Conservation (phyloP, 2,797 vertebrate species). For the Syngnathus acus region DNA sequence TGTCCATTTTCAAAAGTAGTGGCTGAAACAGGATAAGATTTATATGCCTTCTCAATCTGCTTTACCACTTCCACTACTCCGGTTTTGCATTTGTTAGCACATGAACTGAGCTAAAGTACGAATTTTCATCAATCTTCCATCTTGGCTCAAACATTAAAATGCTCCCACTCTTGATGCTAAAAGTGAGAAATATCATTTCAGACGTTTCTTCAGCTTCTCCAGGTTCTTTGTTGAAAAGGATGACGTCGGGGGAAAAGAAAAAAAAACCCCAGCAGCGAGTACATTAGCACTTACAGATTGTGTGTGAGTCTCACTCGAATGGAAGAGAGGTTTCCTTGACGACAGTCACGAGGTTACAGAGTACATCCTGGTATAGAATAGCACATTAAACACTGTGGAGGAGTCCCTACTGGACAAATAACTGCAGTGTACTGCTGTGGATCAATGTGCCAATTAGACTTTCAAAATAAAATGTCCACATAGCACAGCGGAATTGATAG, state of each 20-base stretch:
- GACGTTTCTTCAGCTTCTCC: neutral
- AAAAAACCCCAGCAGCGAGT: neutral
- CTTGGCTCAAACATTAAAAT: neutral
- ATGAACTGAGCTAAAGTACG: neutral
- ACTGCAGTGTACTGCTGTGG: neutral
- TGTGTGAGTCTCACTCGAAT: constrained; percentile 15
- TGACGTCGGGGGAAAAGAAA: neutral
- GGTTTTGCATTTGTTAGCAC: neutral
- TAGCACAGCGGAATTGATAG: neutral
- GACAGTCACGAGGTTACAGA: constrained; percentile 37
- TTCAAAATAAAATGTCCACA: neutral
- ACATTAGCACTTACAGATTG: neutral
- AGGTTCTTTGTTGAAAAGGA: neutral
- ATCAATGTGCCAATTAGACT: neutral
- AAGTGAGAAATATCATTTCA: neutral
- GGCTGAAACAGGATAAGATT: too few species aligned
- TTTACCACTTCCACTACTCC: too few species aligned
- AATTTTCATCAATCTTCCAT: neutral
- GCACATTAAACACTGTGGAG: constrained; percentile 19
- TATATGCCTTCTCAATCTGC: too few species aligned
- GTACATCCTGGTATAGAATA: constrained; percentile 21
- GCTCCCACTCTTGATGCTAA: neutral
- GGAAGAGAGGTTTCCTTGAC: constrained; percentile 51
- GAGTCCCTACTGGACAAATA: neutral
- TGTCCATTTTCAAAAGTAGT: too few species aligned